These are phyloP conservation scores for Maniola hyperantus DNA, from an alignment of 2,888 invertebrate genomes.

Conservation along the genomic window DNA sequence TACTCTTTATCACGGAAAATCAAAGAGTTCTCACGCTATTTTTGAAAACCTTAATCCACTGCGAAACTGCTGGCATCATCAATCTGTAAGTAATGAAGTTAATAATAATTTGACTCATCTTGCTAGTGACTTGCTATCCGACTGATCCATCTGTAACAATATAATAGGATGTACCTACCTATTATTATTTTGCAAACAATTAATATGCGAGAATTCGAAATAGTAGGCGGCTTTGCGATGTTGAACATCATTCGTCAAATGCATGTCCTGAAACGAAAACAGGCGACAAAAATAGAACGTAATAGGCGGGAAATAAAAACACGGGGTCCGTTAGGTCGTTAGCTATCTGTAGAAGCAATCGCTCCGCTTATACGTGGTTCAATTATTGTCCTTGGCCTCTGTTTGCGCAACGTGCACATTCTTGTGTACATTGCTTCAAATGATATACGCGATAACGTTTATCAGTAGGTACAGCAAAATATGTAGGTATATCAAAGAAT, in stretches of 20 bases:
- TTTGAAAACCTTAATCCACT: too few species aligned
- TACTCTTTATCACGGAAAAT: too few species aligned
- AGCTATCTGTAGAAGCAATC: slow-evolving; percentile 52
- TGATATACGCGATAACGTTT: slow-evolving; percentile 47
- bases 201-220: slow-evolving; percentile 10
- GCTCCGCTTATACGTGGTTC: slow-evolving; percentile 50
- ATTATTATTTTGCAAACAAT: neutral
- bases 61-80: too few species aligned
- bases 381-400: slow-evolving; percentile 61
- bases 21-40: too few species aligned
- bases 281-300: slow-evolving; percentile 20
- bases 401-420: slow-evolving; percentile 41
- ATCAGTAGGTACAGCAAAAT: slow-evolving; percentile 30
- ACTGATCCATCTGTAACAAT: too few species aligned
- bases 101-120: too few species aligned
- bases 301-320: slow-evolving; percentile 40
- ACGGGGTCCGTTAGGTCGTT: slow-evolving; percentile 38
- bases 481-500: slow-evolving; percentile 28
- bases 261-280: slow-evolving; percentile 22
- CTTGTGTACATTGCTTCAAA: slow-evolving; percentile 35
- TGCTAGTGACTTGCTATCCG: too few species aligned
- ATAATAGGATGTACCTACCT: too few species aligned
- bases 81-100: too few species aligned
- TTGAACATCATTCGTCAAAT: neutral
- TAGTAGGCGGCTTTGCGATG: slow-evolving; percentile 1